Conservation (phyloP, 1,140 invertebrate genomes). For the Drosophila sturtevanti region DNA sequence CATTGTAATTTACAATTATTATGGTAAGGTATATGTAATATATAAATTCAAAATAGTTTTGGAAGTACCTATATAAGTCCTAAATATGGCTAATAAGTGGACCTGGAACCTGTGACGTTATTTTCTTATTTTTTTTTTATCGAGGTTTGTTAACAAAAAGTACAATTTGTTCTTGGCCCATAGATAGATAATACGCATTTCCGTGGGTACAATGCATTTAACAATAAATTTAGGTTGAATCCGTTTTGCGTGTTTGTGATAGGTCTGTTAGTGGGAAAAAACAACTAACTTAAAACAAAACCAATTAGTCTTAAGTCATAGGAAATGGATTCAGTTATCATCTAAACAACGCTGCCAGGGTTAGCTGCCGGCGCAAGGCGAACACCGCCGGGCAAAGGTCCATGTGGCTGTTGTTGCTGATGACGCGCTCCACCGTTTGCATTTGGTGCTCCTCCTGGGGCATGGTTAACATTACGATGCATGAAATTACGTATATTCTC, state of each 20-base stretch:
- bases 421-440: conserved; percentile 25
- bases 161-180: conserved; percentile 12
- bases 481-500: conserved; percentile 84
- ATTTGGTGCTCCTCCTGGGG: not conserved
- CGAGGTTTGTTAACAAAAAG: not conserved
- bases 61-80: conserved; percentile 51
- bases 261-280: conserved; percentile 22
- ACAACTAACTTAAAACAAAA: conserved; percentile 52
- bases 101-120: conserved; percentile 17
- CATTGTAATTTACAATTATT: conserved; percentile 63
- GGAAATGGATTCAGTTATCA: conserved; percentile 32
- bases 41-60: conserved; percentile 60
- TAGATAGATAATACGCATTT: conserved; percentile 14
- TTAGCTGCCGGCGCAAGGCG: conserved; percentile 17
- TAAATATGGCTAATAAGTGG: conserved; percentile 33
- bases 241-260: not conserved
- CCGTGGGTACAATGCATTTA: conserved; percentile 19
- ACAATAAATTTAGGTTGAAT: conserved; percentile 44
- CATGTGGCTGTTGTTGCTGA: conserved; percentile 33
- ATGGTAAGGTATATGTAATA: conserved; percentile 36
- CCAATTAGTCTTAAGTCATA: conserved; percentile 30
- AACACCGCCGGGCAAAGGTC: not conserved
- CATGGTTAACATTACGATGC: conserved; percentile 59
- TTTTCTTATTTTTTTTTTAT: not conserved
- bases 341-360: conserved; percentile 62